Conservation (phyloP, 1,140 invertebrate genomes). For the Penaeus indicus region DNA sequence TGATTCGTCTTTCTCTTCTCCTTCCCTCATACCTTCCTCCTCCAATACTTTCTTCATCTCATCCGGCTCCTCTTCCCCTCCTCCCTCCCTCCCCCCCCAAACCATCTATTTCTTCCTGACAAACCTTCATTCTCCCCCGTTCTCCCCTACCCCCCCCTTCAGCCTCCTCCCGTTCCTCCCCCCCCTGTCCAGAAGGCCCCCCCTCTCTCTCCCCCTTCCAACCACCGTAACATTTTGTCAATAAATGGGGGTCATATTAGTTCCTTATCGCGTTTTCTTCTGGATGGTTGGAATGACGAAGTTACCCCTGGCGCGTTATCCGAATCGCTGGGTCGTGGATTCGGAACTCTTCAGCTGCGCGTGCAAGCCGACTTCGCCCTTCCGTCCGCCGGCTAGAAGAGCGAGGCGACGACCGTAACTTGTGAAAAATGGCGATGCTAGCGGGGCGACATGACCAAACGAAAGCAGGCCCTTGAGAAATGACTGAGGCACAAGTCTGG, state of each 20-base stretch:
- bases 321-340: slow-evolving; percentile 27
- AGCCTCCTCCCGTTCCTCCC: slow-evolving; percentile 11
- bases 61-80: slow-evolving; percentile 5
- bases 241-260: slow-evolving; percentile 59
- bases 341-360: background rate
- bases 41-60: background rate
- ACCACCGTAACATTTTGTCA: slow-evolving; percentile 39
- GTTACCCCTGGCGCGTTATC: slow-evolving; percentile 49
- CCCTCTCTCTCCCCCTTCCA: background rate
- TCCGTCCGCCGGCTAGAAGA: slow-evolving; percentile 21
- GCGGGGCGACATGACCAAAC: slow-evolving; percentile 51
- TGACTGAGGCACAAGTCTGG: slow-evolving; percentile 57
- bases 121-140: background rate
- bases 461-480: slow-evolving; percentile 63
- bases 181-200: background rate
- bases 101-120: background rate
- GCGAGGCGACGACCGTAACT: slow-evolving; percentile 41
- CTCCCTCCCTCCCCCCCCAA: background rate
- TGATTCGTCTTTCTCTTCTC: no score
- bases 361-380: background rate
- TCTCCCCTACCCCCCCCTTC: background rate
- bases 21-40: background rate
- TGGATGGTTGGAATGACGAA: slow-evolving; percentile 58
- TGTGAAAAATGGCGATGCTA: slow-evolving; percentile 56
- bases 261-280: slow-evolving; percentile 61